These are phyloP conservation scores for Gopherus evgoodei DNA, from an alignment of 2,113 vertebrate species.

Conservation along the genomic window DNA sequence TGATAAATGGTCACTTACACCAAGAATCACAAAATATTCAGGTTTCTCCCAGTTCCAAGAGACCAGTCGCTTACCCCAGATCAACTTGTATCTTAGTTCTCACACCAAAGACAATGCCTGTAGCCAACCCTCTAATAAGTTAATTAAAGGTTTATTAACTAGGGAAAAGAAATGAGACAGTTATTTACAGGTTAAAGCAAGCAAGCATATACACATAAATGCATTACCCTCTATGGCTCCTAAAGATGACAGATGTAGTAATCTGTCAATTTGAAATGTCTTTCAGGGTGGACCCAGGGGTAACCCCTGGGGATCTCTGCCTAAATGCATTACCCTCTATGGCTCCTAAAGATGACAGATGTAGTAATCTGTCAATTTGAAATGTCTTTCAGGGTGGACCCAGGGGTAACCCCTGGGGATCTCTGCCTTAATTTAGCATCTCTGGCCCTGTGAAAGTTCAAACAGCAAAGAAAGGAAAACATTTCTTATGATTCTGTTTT, in stretches of 20 bases:
- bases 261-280: not conserved
- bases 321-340: not conserved
- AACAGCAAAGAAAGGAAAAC: no score
- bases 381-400: not conserved
- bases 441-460: no score
- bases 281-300: no score
- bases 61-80: not conserved
- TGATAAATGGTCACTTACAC: no score
- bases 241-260: not conserved
- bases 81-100: not conserved
- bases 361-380: not conserved
- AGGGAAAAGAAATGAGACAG: not conserved
- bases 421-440: no score
- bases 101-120: no score
- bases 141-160: not conserved
- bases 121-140: not conserved
- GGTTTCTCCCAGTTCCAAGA: not conserved
- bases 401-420: no score
- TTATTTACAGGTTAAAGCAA: not conserved
- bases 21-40: no score
- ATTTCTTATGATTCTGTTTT: no score
- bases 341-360: no score
- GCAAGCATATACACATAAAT: not conserved
- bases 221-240: no score
- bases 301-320: no score